A percentile compares a stretch with the other conserved stretches of the same genome.
Conservation (phyloP, 1,140 invertebrate genomes). For the Eumaeus atala region DNA sequence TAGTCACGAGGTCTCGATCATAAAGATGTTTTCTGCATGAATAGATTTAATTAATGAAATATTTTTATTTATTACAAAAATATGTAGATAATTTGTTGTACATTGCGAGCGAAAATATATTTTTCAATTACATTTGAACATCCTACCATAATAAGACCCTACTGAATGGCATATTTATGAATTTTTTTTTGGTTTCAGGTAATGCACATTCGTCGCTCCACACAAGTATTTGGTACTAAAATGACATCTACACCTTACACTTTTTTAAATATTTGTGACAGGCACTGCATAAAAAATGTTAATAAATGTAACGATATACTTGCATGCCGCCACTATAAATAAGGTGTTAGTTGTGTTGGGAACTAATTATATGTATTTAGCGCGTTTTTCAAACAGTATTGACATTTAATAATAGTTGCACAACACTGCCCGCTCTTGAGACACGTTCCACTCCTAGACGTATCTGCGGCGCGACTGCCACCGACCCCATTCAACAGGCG, state of each 20-base stretch:
- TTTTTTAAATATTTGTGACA: background rate
- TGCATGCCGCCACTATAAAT: background rate
- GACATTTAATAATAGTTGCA: constrained; percentile 15
- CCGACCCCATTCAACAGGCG: constrained; percentile 55
- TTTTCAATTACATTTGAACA: too few relatives aligned
- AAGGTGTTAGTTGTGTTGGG: background rate
- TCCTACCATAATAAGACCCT: too few relatives aligned
- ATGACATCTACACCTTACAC: too few relatives aligned
- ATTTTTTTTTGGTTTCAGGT: background rate
- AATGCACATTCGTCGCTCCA: background rate
- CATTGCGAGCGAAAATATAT: too few relatives aligned
- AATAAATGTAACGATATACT: background rate
- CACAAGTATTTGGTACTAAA: too few relatives aligned
- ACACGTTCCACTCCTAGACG: constrained; percentile 7
- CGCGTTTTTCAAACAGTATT: constrained; percentile 13
- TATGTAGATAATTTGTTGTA: too few relatives aligned
- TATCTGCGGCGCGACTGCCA: constrained; percentile 47
- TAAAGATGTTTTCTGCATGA: too few relatives aligned
- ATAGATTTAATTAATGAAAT: too few relatives aligned
- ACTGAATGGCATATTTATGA: too few relatives aligned
- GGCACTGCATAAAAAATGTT: too few relatives aligned
- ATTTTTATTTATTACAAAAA: too few relatives aligned
- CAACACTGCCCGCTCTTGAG: constrained; percentile 18
- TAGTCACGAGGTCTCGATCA: too few relatives aligned
- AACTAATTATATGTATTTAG: background rate